Evolutionary conservation across 2,888 invertebrate genomes (phyloP), one percentile per base, ranked within the genome.

Genomic region (Suillia variegata): DNA sequence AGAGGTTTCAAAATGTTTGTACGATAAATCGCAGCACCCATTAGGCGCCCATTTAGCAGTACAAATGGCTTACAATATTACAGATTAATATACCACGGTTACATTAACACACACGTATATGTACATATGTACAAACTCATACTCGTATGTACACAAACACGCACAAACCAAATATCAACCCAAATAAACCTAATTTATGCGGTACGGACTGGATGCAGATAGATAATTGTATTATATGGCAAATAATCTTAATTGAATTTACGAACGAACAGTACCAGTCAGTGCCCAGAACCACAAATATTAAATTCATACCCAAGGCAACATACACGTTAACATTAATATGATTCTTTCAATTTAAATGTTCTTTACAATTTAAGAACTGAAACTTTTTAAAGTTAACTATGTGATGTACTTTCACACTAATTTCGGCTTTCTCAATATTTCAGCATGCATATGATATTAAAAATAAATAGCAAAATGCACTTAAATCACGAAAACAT

Each of bases 101-200:
- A 13, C 8, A 38, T n/a, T 13, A 8, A 38, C 38, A 8, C 13
- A 38, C 12, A 38, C 38, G n/a, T n/a, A 38, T n/a, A 38, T 31
- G 20, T 20, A 31, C 24, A 31, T n/a, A n/a, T 24, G 17, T 21
- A 21, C 15, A 10, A 22, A 22, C 22, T 13, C 26, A 31, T 50
- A 38, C 31, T 12, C 38, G 24, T 8, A 6, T 21, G 12, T 21
- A 1, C 2, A 47, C 6, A 33, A n/a, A 20, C 8, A 3, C 10
- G 26, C 18, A n/a, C 12, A 47, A n/a, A 21, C 18, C n/a, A 45
- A 26, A 31, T 58, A 52, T 45, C 31, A 58, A 42, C 15, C 42
- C 54, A 55, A 59, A 59, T 55, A 59, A 59, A 55, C 47, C 42
- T 59, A 55, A 59, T 59, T 59, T 59, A 59, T 59, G 59, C 47